Conservation (phyloP, 1,140 invertebrate genomes). For the Physella acuta region DNA sequence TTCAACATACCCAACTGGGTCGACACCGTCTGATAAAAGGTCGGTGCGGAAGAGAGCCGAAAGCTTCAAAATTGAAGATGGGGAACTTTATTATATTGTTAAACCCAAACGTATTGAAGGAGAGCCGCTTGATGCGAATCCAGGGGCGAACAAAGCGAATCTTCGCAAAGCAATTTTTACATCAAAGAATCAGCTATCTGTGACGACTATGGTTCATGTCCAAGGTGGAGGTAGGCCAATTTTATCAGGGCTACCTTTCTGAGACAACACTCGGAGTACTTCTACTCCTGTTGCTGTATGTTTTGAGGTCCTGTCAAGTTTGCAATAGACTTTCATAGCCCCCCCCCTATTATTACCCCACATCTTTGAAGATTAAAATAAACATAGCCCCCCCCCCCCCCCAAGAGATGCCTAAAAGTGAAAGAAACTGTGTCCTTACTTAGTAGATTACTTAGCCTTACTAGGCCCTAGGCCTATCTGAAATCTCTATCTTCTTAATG, state of each 20-base stretch:
- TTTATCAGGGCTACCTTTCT: slow-evolving; percentile 18
- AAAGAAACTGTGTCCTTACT: too few relatives aligned
- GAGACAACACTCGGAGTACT: slow-evolving; percentile 22
- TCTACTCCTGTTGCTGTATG: too few relatives aligned
- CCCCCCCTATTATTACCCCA: too few relatives aligned
- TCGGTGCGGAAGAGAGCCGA: slow-evolving; percentile 21
- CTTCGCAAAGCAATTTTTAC: slow-evolving; percentile 14
- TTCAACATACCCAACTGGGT: slow-evolving; percentile 16
- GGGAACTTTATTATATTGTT: slow-evolving; percentile 18
- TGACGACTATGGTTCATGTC: slow-evolving; percentile 8
- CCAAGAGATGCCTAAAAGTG: too few relatives aligned
- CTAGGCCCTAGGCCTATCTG: too few relatives aligned
- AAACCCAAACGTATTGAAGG: slow-evolving; percentile 18
- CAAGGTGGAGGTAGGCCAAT: slow-evolving; percentile 17
- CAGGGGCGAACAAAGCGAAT: slow-evolving; percentile 12
- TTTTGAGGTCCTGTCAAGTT: slow-evolving; percentile 6
- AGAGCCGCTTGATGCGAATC: slow-evolving; percentile 19
- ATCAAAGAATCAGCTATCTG: slow-evolving; percentile 7
- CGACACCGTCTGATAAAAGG: slow-evolving; percentile 23
- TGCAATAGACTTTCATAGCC: too few relatives aligned
- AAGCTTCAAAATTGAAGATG: slow-evolving; percentile 23
- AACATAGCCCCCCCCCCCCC: too few relatives aligned
- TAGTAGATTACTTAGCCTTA: too few relatives aligned
- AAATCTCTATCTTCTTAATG: too few relatives aligned
- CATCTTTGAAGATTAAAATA: too few relatives aligned